Base-by-base conservation (phyloP, 1,140 invertebrate species). In the Ceratoteleas bidentatus region DNA sequence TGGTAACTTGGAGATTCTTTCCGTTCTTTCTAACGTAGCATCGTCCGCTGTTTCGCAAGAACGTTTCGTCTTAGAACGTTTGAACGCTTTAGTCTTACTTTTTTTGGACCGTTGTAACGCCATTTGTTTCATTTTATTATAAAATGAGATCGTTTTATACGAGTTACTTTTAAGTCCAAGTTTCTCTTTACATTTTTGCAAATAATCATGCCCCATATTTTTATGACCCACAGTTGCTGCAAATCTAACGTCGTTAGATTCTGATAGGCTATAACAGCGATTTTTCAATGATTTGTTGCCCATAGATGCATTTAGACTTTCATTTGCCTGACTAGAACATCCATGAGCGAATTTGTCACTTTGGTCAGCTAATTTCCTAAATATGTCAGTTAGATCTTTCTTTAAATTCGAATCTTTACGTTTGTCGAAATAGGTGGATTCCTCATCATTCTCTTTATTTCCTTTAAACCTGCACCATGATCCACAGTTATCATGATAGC, bases 241-340 rank as follows among this genome's bases (percentile, higher is more conserved):
- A 43, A 81, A 60, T 43, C 69, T 36, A 5, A 47, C 9, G 52
- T 78, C 78, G 49, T 70, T 61, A 6, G 65, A 61, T 54, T 61
- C n/a, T n/a, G 77, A 76, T 10, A 43, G 47, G 16, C 82, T 62
- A 32, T 84, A 81, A 11, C 69, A 34, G 36, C 77, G 24, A 15
- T 10, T 11, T 64, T 80, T 83, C 36, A 50, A 64, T 38, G 76
- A 54, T 57, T 72, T 80, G 58, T 49, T 80, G 10, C 47, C 56
- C 15, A 80, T 83, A 0, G 68, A 43, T 13, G 70, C 36, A 36
- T 84, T 84, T 14, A 84, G 43, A 54, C 81, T 84, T 40, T 84
- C 73, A 66, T 84, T 84, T 0, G 76, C 58, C 24, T 84, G 78
- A 49, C 72, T 80, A 3, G 70, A 83, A 24, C 58, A 69, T 53